phyloP scores from a whole-genome alignment of 1,140 invertebrate genomes.

The Bradynema listronoti region DNA sequence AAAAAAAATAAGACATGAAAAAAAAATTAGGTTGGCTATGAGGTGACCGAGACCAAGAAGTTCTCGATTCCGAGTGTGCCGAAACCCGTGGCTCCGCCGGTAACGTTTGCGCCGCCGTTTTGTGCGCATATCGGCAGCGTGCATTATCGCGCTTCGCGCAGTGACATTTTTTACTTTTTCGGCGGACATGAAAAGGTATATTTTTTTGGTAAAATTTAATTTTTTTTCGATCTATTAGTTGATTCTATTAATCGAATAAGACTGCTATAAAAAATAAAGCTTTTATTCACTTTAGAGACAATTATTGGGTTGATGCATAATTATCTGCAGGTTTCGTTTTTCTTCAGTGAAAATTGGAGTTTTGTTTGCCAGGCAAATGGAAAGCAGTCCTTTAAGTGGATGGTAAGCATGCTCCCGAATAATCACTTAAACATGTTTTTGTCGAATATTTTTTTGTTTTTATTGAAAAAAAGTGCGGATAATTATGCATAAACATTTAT shows the following conservation, averaged over 20 bases:
- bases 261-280: no score
- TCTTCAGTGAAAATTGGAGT: no score
- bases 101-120: background rate
- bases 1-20: background rate
- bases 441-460: no score
- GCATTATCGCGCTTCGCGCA: background rate
- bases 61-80: background rate
- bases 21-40: background rate
- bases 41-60: background rate
- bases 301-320: no score
- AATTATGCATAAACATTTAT: no score
- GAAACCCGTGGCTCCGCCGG: background rate
- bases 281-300: no score
- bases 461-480: no score
- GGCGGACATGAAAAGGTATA: background rate
- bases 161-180: slow-evolving; percentile 10
- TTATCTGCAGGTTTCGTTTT: no score
- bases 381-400: no score
- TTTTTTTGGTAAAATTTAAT: background rate
- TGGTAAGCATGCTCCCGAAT: no score
- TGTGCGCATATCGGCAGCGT: background rate
- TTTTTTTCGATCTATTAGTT: background rate
- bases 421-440: no score
- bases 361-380: no score
- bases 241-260: background rate